Base-by-base conservation (phyloP, 2,888 invertebrate genomes). In the Metalampra italica region DNA sequence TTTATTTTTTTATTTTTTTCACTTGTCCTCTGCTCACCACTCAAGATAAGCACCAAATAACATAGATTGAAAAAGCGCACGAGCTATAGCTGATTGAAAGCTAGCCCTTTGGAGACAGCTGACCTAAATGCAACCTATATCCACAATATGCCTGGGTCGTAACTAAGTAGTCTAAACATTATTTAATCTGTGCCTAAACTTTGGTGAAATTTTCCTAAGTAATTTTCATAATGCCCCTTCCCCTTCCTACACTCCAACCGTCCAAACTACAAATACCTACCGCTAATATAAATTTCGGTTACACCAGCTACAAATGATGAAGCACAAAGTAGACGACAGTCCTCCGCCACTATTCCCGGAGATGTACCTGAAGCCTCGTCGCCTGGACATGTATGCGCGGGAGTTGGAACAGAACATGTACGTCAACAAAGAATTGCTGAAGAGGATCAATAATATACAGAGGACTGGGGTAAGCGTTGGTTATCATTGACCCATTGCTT, bases 381-480 rank as follows among this genome's bases (percentile, higher is more conserved):
- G 90, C 42, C 66, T 92, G 14, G 91, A 92, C 63, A 81, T 69
- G 60, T 88, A 83, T 56, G 86, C 88, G 1, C 62, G 70, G 0
- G 82, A 84, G 55, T 62, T 87, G 1, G 84, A 88, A 47, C 75
- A 78, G 32, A 88, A 82, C 55, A 86, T 88, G 85, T 74, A 69
- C 50, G 85, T 91, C 41, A 93, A 93, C 67, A 91, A 92, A 60
- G 81, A 91, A 11, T 64, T 93, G 8, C 62, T 93, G 8, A 91
- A 91, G 61, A 86, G 78, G 49, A 91, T 93, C 51, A 92, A 92
- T 58, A 57, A 77, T 14, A 91, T 93, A 56, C 90, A 91, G 62
- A 83, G 92, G 59, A 90, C 87, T 30, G 91, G 91, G 59, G 93
- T 92, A 62, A 71, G 76, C 39, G 39, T n/a, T 32, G 32, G 11